Conservation (phyloP, 92 coral and sea anemone genomes). For the Desmophyllum pertusum region DNA sequence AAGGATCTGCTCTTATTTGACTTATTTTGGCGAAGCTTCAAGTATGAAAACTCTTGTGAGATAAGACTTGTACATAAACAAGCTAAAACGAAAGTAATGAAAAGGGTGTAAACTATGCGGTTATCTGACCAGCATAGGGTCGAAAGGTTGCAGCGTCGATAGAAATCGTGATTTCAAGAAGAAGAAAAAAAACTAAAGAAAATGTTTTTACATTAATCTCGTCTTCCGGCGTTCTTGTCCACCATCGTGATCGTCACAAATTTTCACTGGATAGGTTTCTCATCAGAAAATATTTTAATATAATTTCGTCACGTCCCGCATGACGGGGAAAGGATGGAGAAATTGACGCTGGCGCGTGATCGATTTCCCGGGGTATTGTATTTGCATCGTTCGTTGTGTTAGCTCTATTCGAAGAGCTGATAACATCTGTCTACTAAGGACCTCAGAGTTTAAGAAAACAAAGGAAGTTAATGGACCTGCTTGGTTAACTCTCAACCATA, state of each 20-base stretch:
- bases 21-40: slow-evolving; percentile 7
- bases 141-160: not conserved
- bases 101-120: not conserved
- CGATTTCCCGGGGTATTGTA: not conserved
- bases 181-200: not conserved
- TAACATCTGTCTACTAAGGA: not conserved
- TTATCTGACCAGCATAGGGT: not conserved
- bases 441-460: not conserved
- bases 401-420: not conserved
- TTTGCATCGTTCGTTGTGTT: not conserved
- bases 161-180: not conserved
- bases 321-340: not conserved
- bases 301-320: not conserved
- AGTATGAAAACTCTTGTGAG: not conserved
- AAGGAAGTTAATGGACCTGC: not conserved
- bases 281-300: not conserved
- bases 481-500: not conserved
- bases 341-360: no score
- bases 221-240: no score
- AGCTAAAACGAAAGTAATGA: no score
- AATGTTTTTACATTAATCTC: not conserved
- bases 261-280: not conserved
- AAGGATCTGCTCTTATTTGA: slow-evolving; percentile 11
- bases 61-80: no score
- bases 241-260: not conserved